Evolutionary conservation across 2,113 vertebrate genomes (phyloP).

Genomic region (Pedetes capensis): DNA sequence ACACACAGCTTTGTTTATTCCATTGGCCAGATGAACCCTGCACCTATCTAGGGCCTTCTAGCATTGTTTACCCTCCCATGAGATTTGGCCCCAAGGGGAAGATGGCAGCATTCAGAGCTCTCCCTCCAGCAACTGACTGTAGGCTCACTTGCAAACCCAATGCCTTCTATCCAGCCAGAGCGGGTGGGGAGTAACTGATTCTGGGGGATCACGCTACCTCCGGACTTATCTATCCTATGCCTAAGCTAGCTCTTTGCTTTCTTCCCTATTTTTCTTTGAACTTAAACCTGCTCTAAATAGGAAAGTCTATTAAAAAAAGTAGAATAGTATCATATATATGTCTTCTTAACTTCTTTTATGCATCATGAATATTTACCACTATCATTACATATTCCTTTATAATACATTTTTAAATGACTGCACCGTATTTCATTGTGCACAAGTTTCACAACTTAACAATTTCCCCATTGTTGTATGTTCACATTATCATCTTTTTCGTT

Average conservation of each 20-base stretch:
- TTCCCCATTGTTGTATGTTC: not conserved
- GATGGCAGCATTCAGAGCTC: not conserved
- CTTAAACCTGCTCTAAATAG: not conserved
- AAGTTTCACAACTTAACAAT: not conserved
- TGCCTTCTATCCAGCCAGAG: not conserved
- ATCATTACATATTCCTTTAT: not conserved
- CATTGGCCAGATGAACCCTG: too few species aligned
- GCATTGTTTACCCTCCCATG: not conserved
- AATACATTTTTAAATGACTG: not conserved
- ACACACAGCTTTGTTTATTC: too few species aligned
- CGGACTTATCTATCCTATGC: not conserved
- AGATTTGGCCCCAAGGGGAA: not conserved
- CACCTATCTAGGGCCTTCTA: not conserved
- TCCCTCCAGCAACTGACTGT: not conserved
- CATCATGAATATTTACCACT: not conserved
- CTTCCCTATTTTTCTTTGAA: not conserved
- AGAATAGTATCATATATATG: not conserved
- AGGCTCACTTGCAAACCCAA: not conserved
- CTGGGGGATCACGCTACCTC: not conserved
- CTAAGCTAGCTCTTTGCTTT: not conserved
- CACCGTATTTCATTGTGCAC: not conserved
- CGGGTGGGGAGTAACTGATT: not conserved
- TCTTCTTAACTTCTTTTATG: not conserved
- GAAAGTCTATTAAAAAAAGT: not conserved
- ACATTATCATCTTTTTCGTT: not conserved